Evolutionary conservation across 2,113 vertebrate genomes (phyloP), one percentile per base, ranked within the genome.

Genomic region (Climacteris rufus): DNA sequence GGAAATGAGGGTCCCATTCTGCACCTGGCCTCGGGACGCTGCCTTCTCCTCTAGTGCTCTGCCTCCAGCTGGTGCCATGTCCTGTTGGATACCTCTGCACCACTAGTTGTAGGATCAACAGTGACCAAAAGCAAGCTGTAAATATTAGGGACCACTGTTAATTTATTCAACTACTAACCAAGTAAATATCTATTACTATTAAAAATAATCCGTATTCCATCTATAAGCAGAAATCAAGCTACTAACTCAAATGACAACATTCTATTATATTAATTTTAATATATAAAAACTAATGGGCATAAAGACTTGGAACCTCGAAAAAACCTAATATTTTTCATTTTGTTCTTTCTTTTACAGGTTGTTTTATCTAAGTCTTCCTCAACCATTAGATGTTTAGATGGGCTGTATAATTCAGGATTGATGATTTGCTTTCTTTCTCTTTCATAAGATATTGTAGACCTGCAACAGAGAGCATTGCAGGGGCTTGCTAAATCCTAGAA

Each of bases 271-370:
- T 72, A 0, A 68, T 83, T 77, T 31, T 45, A 88, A 40, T 63
- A 15, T 44, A 49, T 4, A 10, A 60, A 78, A 77, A 39, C 9
- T 61, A 89, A 59, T 15, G 23, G 31, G 3, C 15, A 15, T 35
- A n/a, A 63, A 30, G 14, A 31, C 33, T 78, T 60, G 16, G 8
- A 88, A 75, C 9, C 23, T 50, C 42, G 63, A 61, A 18, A 28
- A 54, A 40, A 9, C 2, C 1, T 11, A 0, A 1, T 30, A 71
- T 33, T 88, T 82, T 22, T n/a, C 6, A 5, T 11, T 2, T 52
- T 37, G 13, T 37, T 96, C 40, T 64, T 81, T 83, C 42, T 85
- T 82, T 37, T 9, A 13, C 23, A 3, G 0, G 5, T 49, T 44
- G 9, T 50, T 68, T 76, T 66, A 50, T 12, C 15, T 47, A 60